These are phyloP conservation scores for Poeciliopsis occidentalis DNA, from an alignment of 2,113 vertebrate genomes.

Conservation along the genomic window DNA sequence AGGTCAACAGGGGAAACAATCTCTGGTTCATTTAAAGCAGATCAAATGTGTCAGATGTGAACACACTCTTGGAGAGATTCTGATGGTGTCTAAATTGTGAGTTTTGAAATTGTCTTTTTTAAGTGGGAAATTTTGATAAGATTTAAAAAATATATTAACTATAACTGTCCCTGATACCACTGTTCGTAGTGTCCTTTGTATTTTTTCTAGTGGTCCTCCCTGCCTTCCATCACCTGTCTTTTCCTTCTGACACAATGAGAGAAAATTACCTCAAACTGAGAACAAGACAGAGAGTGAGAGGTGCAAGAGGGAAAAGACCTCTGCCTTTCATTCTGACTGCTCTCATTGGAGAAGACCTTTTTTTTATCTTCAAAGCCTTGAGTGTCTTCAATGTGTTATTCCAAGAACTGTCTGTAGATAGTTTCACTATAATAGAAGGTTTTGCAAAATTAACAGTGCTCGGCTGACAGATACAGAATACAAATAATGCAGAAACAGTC, in stretches of 20 bases:
- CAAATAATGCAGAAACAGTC: neutral
- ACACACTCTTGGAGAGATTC: neutral
- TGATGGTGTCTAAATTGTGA: neutral
- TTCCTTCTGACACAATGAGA: constrained; percentile 26
- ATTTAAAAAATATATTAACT: constrained; percentile 9
- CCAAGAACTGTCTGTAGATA: constrained; percentile 33
- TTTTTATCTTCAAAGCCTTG: constrained; percentile 45
- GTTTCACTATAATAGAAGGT: constrained; percentile 26
- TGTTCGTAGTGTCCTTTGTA: neutral
- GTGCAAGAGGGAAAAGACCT: constrained; percentile 25
- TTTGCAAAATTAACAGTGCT: neutral
- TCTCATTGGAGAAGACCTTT: constrained; percentile 20
- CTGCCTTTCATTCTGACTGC: constrained; percentile 39
- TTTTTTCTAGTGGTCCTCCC: neutral
- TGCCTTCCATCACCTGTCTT: neutral
- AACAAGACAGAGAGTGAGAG: constrained; percentile 27
- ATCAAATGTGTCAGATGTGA: no score
- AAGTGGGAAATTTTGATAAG: constrained; percentile 5
- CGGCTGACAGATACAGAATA: neutral
- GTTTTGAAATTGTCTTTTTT: constrained; percentile 6
- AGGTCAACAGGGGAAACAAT: no score
- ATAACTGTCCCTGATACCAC: neutral
- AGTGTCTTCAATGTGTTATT: constrained; percentile 27
- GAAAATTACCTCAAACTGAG: constrained; percentile 16
- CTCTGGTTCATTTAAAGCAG: no score